phyloP scores from a whole-genome alignment of 2,113 vertebrate species.

The Clinocottus analis region DNA sequence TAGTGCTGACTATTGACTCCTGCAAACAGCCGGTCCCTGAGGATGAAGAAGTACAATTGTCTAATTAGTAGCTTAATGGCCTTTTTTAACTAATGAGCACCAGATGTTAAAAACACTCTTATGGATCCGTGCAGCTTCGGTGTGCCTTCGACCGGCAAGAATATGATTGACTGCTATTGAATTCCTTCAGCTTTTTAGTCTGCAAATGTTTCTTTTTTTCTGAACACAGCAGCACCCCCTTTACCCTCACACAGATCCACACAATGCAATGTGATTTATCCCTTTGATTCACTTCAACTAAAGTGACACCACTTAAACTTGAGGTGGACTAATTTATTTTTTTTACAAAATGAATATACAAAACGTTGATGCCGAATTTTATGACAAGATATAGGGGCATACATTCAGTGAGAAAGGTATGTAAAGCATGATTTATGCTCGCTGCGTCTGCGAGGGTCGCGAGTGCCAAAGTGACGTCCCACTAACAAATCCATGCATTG shows the following conservation, averaged over 20 bases:
- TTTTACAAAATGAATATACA: background rate
- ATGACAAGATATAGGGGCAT: background rate
- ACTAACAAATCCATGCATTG: too few species aligned
- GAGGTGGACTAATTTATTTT: background rate
- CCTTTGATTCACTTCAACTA: background rate
- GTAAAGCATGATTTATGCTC: too few species aligned
- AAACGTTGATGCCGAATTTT: background rate
- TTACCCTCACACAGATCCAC: background rate
- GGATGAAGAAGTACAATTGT: conserved; percentile 44
- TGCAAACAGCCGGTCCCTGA: conserved; percentile 22
- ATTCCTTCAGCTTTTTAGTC: conserved; percentile 29
- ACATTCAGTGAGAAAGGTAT: background rate
- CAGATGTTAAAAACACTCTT: conserved; percentile 48
- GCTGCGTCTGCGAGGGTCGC: too few species aligned
- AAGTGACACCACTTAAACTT: background rate
- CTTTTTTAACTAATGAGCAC: conserved; percentile 52
- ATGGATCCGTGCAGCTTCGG: conserved; percentile 8
- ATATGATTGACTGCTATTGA: conserved; percentile 29
- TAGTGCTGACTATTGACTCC: conserved; percentile 41
- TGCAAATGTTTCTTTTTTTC: background rate
- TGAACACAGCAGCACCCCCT: background rate
- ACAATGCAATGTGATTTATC: background rate
- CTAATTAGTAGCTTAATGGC: conserved; percentile 65
- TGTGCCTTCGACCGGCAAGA: background rate
- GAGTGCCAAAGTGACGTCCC: too few species aligned